Evolutionary conservation across 2,797 vertebrate genomes (phyloP), one percentile per base, ranked within the genome.

Genomic region (Holocentrus rufus): DNA sequence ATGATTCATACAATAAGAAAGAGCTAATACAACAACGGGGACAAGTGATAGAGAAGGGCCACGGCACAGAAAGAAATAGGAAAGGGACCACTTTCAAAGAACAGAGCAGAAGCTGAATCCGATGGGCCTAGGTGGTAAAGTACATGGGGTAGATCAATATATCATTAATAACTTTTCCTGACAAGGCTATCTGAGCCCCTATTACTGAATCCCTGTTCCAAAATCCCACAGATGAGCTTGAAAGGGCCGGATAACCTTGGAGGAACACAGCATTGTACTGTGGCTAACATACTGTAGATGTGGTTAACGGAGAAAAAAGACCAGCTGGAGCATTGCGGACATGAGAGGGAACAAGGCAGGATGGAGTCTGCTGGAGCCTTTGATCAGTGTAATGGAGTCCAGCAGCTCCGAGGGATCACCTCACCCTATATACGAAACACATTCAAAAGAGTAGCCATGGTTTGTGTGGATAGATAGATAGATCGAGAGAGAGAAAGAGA

Each of bases 381-480:
- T 87, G 61, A 87, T 90, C 85, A 77, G 84, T 80, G 74, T 83
- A 84, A 90, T 83, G 81, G 81, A 86, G 73, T 83, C 75, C 76
- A 78, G 36, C 66, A 76, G 70, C 81, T 76, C 73, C 13, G 63
- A 63, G 44, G 63, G 78, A 76, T 69, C 81, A 79, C 27, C 66
- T 72, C 18, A 27, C 27, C 31, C 47, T 74, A 20, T 65, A 42
- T 18, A 76, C 53, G 44, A 68, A 58, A 69, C 7, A 8, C n/a
- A 36, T 17, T 65, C 8, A 56, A 23, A 64, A 74, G n/a, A 20
- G n/a, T 20, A 20, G 49, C 18, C 7, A 36, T 36, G 34, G 34
- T 36, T 36, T 9, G 1, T 36, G 1, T 36, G 34, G 6, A 7
- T 36, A 7, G n/a, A n/a, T 22, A 22, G 50, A 39, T 39, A 39